These are phyloP conservation scores for Telenomus remus DNA, from an alignment of 1,140 invertebrate species.

Conservation along the genomic window DNA sequence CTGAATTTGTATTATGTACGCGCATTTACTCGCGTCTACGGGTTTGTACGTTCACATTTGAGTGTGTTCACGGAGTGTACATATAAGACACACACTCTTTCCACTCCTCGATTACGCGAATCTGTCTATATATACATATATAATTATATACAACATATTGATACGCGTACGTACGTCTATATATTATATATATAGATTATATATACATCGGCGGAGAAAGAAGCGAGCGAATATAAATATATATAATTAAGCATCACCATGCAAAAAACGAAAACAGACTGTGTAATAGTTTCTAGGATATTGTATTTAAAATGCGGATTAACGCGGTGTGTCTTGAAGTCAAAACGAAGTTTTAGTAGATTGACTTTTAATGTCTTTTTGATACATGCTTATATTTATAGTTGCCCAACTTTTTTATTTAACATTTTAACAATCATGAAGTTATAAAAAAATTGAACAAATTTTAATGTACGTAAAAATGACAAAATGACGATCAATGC, in stretches of 20 bases:
- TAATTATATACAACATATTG: conserved; percentile 69
- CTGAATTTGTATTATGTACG: conserved; percentile 17
- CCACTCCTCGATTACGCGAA: conserved; percentile 38
- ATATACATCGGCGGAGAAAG: conserved; percentile 65
- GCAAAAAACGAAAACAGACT: conserved; percentile 70
- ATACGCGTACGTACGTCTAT: conserved; percentile 72
- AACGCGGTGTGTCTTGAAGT: conserved; percentile 49
- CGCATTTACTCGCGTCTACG: conserved; percentile 15
- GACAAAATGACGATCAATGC: no score
- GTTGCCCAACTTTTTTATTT: no score
- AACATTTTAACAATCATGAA: no score
- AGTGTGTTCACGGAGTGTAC: conserved; percentile 34
- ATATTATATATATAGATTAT: conserved; percentile 74
- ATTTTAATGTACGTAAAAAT: no score
- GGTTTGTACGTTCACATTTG: conserved; percentile 15
- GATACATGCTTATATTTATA: conserved; percentile 11
- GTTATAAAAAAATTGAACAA: no score
- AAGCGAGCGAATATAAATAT: conserved; percentile 65
- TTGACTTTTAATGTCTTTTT: conserved; percentile 17
- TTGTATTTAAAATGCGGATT: conserved; percentile 61
- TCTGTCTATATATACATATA: conserved; percentile 56
- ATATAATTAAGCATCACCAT: conserved; percentile 58
- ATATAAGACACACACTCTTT: conserved; percentile 42
- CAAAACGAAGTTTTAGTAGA: conserved; percentile 7
- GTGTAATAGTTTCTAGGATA: conserved; percentile 72